Conservation (phyloP, 2,113 vertebrate genomes). For the Hypanus sabinus region DNA sequence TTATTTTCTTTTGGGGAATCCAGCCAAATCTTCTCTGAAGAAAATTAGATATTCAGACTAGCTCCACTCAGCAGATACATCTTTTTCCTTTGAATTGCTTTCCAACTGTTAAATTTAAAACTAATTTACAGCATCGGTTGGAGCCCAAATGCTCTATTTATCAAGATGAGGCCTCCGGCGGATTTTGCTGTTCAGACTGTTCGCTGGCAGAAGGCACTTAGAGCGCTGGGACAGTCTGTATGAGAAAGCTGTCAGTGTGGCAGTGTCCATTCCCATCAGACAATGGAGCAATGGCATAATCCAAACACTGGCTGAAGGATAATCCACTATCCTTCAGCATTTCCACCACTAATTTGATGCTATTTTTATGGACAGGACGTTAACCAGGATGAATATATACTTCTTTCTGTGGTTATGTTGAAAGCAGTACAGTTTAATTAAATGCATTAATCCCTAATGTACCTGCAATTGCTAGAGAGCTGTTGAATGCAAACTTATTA, state of each 20-base stretch:
- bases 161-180: not conserved
- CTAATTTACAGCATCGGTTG: conserved; percentile 30
- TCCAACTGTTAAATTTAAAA: conserved; percentile 5
- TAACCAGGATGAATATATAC: not conserved
- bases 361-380: not conserved
- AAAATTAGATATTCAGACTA: not conserved
- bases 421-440: not conserved
- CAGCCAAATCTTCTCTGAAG: not conserved
- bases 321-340: not conserved
- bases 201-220: not conserved
- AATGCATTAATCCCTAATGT: not conserved
- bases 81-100: not conserved
- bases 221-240: not conserved
- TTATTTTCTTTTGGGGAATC: too few relatives aligned
- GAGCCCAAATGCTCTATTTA: not conserved
- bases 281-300: not conserved
- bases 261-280: not conserved
- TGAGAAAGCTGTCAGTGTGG: not conserved
- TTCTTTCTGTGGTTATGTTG: too few relatives aligned
- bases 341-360: not conserved
- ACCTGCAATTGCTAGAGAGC: too few relatives aligned
- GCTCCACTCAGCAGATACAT: not conserved
- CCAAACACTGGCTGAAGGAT: not conserved
- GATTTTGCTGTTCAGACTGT: conserved; percentile 14
- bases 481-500: not conserved